phyloP scores from a whole-genome alignment of 2,888 invertebrate genomes.

The Andrena fulva region DNA sequence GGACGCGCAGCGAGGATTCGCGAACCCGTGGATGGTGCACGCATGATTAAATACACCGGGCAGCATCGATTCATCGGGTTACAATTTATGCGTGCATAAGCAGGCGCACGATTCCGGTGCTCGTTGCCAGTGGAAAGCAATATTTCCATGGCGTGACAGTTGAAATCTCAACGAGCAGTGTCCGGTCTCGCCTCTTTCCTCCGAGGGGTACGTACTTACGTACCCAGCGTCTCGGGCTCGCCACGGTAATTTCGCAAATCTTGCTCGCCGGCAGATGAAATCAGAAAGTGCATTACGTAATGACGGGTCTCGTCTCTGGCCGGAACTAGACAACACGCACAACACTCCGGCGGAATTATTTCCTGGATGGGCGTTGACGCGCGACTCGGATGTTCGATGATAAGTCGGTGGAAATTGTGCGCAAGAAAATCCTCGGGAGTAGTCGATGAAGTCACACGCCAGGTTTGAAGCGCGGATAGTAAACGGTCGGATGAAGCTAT shows the following conservation, averaged over 20 bases:
- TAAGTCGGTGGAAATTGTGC: no score
- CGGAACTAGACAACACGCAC: slow-evolving; percentile 54
- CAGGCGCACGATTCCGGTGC: slow-evolving; percentile 24
- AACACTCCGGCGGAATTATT: not conserved
- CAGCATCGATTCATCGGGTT: slow-evolving; percentile 47
- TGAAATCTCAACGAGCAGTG: slow-evolving; percentile 57
- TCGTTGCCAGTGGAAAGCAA: slow-evolving; percentile 36
- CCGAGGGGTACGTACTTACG: not conserved
- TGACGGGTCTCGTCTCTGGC: slow-evolving; percentile 42
- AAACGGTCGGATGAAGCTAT: no score
- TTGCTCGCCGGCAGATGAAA: slow-evolving; percentile 53
- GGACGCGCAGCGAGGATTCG: slow-evolving; percentile 6
- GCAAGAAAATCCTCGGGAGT: not conserved
- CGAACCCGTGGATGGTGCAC: slow-evolving; percentile 7
- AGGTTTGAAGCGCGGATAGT: no score
- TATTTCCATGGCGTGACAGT: slow-evolving; percentile 62
- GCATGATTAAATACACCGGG: slow-evolving; percentile 32
- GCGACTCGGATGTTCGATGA: not conserved
- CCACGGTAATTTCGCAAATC: slow-evolving; percentile 60
- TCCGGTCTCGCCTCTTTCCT: slow-evolving; percentile 37
- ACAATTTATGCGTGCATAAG: slow-evolving; percentile 46
- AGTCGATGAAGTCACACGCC: no score
- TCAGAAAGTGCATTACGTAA: slow-evolving; percentile 57
- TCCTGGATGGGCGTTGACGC: not conserved
- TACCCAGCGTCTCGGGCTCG: slow-evolving; percentile 29